Evolutionary conservation across 2,113 vertebrate genomes (phyloP), one percentile per base, ranked within the genome.

Genomic region (Electrona antarctica): DNA sequence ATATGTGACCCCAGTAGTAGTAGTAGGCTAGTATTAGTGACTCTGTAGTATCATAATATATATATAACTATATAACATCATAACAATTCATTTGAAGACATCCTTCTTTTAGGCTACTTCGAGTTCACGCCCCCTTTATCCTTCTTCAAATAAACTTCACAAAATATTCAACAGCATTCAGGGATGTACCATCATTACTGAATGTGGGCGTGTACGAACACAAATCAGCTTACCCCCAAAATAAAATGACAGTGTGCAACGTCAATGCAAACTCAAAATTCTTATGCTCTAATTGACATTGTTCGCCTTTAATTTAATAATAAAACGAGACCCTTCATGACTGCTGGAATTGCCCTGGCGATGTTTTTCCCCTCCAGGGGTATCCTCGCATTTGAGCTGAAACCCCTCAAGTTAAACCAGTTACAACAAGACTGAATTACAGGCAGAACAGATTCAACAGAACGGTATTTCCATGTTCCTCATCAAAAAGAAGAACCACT

Each of bases 371-470:
- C 33, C 33, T 41, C 3, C 92, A 89, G 67, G 90, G 91, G 79
- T 79, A 87, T 91, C 92, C 86, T 90, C 88, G 90, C 85, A 85
- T 93, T 87, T 92, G 77, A 93, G 87, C 82, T 84, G 73, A 89
- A 91, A 87, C 80, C 90, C 91, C 88, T 64, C 2, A 55, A 75
- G 62, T 80, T 61, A 71, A 56, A 14, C 6, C n/a, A 56, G 55
- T 3, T 8, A 56, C n/a, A 56, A 6, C 8, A 28, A 79, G 60
- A 72, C 66, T 59, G 73, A 80, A 71, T 78, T 66, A 59, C 68
- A 73, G 54, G 62, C 64, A 29, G 70, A 49, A 41, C 33, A 21
- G 21, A 21, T 21, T 21, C 21, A 21, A 21, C 21, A 41, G 33
- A 4, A 13, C 76, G 62, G 77, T 66, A 69, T 63, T 66, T 71